phyloP scores from a whole-genome alignment of 2,888 invertebrate species.

The Harpagoxenus sublaevis region DNA sequence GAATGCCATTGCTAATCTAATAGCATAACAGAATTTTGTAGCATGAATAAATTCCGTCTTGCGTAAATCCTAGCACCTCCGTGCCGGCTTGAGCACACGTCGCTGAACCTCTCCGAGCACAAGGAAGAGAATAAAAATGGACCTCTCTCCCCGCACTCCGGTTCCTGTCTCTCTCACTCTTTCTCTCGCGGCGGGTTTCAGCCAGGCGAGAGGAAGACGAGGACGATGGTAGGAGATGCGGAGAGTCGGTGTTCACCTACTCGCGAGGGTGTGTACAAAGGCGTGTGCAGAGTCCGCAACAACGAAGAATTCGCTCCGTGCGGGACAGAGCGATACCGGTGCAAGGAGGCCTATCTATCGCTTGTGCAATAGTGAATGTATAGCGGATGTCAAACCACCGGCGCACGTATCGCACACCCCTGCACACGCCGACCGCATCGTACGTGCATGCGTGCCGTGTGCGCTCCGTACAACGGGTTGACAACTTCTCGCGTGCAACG shows the following conservation, averaged over 20 bases:
- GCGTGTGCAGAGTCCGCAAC: constrained; percentile 79
- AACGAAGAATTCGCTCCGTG: constrained; percentile 84
- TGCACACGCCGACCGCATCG: constrained; percentile 62
- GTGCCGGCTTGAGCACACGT: constrained; percentile 62
- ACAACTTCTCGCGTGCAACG: constrained; percentile 76
- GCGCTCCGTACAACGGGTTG: constrained; percentile 64
- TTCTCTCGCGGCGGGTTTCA: constrained; percentile 6
- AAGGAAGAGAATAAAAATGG: constrained; percentile 54
- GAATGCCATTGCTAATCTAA: constrained; percentile 24
- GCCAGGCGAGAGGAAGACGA: constrained; percentile 45
- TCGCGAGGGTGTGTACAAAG: constrained; percentile 85
- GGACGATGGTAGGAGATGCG: constrained; percentile 46
- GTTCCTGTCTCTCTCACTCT: background rate
- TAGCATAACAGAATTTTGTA: constrained; percentile 57
- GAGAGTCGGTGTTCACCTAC: constrained; percentile 71
- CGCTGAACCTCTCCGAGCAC: constrained; percentile 65
- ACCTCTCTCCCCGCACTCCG: constrained; percentile 18
- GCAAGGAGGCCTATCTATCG: constrained; percentile 81
- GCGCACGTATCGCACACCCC: constrained; percentile 78
- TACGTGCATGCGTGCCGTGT: constrained; percentile 44
- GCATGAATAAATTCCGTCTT: constrained; percentile 65
- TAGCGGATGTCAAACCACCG: constrained; percentile 85
- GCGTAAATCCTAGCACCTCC: constrained; percentile 71
- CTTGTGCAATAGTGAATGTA: constrained; percentile 86
- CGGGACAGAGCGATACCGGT: constrained; percentile 78